phyloP scores from a whole-genome alignment of 2,113 vertebrate genomes.

The Corythornis cristatus region DNA sequence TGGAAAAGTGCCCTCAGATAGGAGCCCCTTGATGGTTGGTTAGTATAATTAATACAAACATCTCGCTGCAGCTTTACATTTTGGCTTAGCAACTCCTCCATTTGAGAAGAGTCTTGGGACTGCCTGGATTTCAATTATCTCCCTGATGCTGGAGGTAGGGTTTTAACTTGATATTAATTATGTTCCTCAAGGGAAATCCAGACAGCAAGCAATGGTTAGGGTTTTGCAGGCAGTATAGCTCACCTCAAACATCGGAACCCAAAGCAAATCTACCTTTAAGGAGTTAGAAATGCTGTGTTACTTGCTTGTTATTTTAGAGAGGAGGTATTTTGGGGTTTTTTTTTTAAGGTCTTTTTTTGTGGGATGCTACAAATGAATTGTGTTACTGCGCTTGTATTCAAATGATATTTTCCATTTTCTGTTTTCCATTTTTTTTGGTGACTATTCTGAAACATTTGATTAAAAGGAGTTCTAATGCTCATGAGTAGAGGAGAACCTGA shows the following conservation, averaged over 20 bases:
- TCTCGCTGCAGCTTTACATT: constrained; percentile 34
- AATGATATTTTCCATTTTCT: background rate
- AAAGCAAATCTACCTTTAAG: background rate
- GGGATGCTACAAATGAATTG: background rate
- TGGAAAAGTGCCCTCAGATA: constrained; percentile 30
- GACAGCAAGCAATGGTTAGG: background rate
- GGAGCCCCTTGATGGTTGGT: constrained; percentile 51
- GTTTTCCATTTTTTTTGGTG: background rate
- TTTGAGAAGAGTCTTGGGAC: constrained; percentile 63
- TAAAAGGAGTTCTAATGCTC: background rate
- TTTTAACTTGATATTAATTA: constrained; percentile 57
- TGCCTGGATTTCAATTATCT: constrained; percentile 61
- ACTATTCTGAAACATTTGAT: background rate
- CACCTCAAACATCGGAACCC: background rate
- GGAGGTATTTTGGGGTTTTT: background rate
- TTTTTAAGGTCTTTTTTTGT: background rate
- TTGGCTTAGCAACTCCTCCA: constrained; percentile 42
- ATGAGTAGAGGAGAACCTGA: background rate
- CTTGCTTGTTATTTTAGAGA: background rate
- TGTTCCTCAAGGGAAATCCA: constrained; percentile 5
- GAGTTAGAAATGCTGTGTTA: background rate
- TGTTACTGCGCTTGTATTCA: background rate
- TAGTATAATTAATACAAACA: constrained; percentile 61
- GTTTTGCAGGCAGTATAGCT: background rate
- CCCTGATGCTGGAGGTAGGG: constrained; percentile 21